Evolutionary conservation across 2,888 invertebrate genomes (phyloP).

Genomic region (Troglohyphantes excavatus): DNA sequence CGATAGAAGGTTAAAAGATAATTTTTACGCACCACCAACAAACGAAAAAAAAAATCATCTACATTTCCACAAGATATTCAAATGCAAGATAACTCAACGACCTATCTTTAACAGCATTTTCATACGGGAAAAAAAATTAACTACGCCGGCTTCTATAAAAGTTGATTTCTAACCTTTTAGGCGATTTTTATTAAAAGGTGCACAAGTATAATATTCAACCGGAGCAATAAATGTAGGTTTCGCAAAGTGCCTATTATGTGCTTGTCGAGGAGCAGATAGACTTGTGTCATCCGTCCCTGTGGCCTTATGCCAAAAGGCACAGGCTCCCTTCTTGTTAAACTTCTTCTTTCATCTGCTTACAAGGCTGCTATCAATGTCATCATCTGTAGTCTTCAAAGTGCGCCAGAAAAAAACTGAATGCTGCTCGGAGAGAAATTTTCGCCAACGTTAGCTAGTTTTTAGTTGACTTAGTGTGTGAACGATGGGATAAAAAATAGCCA

Average conservation of each 20-base stretch:
- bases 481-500: constrained; percentile 23
- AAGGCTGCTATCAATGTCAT: constrained; percentile 71
- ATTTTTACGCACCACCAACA: background rate
- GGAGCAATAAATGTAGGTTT: constrained; percentile 52
- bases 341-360: constrained; percentile 68
- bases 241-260: constrained; percentile 62
- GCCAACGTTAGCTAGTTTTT: constrained; percentile 65
- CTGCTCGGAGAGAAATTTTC: constrained; percentile 70
- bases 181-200: constrained; percentile 48
- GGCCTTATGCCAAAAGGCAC: constrained; percentile 64
- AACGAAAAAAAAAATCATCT: background rate
- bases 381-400: constrained; percentile 64
- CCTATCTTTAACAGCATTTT: constrained; percentile 19
- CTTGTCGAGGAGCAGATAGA: constrained; percentile 49
- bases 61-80: background rate
- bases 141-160: constrained; percentile 24
- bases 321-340: background rate
- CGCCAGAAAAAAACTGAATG: constrained; percentile 73
- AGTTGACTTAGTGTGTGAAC: constrained; percentile 45
- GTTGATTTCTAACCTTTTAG: constrained; percentile 61
- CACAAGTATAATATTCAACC: constrained; percentile 34
- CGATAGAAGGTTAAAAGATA: background rate
- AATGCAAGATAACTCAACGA: constrained; percentile 28
- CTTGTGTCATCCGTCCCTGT: constrained; percentile 56
- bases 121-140: constrained; percentile 14